Evolutionary conservation across 2,113 vertebrate genomes (phyloP).

Genomic region (Ramphastos sulfuratus): DNA sequence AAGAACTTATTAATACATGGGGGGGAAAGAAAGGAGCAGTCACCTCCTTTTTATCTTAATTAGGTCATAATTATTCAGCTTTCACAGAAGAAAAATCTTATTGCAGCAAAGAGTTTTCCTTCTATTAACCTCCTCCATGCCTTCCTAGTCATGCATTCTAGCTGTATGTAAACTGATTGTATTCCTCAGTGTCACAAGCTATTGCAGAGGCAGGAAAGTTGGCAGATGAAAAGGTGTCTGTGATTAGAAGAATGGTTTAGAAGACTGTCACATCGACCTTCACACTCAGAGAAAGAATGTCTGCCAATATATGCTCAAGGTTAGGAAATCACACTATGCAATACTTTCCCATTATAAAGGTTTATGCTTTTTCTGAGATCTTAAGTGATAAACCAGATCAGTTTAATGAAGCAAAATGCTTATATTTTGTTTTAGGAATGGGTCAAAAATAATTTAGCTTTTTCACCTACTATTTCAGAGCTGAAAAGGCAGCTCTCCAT

Average conservation of each 20-base stretch:
- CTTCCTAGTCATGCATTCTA: neutral
- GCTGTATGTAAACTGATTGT: neutral
- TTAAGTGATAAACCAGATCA: neutral
- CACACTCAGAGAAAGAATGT: neutral
- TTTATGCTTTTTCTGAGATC: neutral
- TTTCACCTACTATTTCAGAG: neutral
- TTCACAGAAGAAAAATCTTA: neutral
- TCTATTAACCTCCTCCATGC: neutral
- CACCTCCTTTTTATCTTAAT: conserved; percentile 5
- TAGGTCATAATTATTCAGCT: conserved; percentile 1
- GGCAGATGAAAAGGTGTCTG: neutral
- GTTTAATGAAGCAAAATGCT: neutral
- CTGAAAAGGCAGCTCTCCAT: neutral
- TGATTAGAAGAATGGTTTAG: conserved; percentile 5
- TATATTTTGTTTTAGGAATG: neutral
- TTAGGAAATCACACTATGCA: neutral
- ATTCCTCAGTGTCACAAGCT: neutral
- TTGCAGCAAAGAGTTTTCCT: neutral
- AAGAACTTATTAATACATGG: neutral
- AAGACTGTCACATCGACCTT: neutral
- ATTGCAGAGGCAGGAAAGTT: neutral
- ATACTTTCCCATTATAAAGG: neutral
- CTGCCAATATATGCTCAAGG: neutral
- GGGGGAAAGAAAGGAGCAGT: neutral
- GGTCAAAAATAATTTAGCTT: neutral